Evolutionary conservation across 35 echinoderm and acorn worm species (phyloP).

Genomic region (Ptychodera flava): DNA sequence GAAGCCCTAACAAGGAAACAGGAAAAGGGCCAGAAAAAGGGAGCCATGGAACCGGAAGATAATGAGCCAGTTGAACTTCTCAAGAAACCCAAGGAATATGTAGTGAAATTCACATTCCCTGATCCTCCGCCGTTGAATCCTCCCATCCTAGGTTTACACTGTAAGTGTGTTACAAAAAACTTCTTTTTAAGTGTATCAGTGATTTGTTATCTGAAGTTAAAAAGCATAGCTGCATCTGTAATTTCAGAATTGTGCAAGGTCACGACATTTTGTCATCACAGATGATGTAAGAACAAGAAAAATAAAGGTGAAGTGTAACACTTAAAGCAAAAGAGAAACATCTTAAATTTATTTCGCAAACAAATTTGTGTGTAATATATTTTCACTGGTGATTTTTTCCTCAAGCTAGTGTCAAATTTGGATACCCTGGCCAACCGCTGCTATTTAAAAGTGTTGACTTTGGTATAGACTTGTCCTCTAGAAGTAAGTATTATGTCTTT

Average conservation of each 20-base stretch:
- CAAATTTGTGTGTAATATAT: no score
- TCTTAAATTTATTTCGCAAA: no score
- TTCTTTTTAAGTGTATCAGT: no score
- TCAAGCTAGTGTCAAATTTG: slow-evolving; percentile 89
- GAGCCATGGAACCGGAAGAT: slow-evolving; percentile 70
- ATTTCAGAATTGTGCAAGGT: no score
- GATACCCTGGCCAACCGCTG: slow-evolving; percentile 33
- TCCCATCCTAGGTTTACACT: slow-evolving; percentile 79
- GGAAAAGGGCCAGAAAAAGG: slow-evolving; percentile 55
- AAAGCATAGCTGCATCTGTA: no score
- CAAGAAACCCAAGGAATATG: slow-evolving; percentile 86
- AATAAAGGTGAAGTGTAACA: no score
- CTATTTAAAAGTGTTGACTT: slow-evolving; percentile 89
- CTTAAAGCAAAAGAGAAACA: no score
- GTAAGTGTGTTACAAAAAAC: no score
- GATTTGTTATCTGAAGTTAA: no score
- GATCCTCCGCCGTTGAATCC: slow-evolving; percentile 71
- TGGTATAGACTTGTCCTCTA: slow-evolving; percentile 94
- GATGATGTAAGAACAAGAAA: no score
- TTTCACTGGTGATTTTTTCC: no score
- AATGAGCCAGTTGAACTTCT: slow-evolving; percentile 71
- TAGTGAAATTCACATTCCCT: slow-evolving; percentile 88
- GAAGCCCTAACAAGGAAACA: slow-evolving; percentile 46
- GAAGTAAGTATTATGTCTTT: slow-evolving; percentile 68
- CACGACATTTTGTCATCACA: no score